Conservation (phyloP, 1,140 invertebrate species). For the Diorhabda sublineata region DNA sequence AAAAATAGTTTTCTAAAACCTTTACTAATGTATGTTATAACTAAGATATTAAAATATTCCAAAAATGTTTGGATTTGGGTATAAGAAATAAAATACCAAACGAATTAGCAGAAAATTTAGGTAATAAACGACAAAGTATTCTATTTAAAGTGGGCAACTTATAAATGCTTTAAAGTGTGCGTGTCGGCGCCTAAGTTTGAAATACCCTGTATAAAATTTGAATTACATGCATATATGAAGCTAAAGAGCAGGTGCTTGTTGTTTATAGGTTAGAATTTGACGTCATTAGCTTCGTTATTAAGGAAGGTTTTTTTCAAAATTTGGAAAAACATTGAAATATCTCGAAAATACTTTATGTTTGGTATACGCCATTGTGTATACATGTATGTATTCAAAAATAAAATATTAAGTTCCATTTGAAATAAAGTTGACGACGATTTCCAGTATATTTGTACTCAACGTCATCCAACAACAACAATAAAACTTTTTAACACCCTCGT, state of each 20-base stretch:
- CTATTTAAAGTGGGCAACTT: not conserved
- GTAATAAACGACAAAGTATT: not conserved
- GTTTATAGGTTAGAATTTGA: not conserved
- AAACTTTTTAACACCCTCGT: not conserved
- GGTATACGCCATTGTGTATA: not conserved
- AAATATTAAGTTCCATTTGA: not conserved
- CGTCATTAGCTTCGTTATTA: not conserved
- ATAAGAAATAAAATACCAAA: too few relatives aligned
- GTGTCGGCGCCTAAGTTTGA: not conserved
- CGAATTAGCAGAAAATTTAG: not conserved
- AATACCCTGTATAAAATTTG: not conserved
- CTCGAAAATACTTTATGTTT: not conserved
- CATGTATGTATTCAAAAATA: not conserved
- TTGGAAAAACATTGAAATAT: not conserved
- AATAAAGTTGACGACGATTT: not conserved
- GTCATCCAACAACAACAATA: conserved; percentile 26
- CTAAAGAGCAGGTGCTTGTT: not conserved
- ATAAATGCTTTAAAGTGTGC: not conserved
- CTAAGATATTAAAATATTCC: too few relatives aligned
- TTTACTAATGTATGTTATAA: too few relatives aligned
- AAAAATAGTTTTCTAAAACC: too few relatives aligned
- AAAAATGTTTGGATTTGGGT: too few relatives aligned
- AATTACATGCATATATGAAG: not conserved
- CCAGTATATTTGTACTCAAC: not conserved
- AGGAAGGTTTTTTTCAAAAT: not conserved